phyloP scores from a whole-genome alignment of 2,113 vertebrate species.

The Oenanthe oenanthe region DNA sequence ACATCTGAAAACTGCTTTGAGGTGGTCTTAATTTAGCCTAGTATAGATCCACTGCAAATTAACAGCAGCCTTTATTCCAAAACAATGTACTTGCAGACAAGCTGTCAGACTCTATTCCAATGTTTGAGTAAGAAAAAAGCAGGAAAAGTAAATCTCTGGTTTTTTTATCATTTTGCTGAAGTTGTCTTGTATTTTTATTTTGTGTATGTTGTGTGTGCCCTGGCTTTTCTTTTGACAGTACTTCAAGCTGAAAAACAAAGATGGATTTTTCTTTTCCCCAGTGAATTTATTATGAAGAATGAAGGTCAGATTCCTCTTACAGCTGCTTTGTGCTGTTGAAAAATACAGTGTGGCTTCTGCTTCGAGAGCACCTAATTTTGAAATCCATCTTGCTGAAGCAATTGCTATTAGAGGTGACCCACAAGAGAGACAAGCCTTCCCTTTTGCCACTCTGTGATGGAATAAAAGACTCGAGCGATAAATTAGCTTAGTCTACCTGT shows the following conservation, averaged over 20 bases:
- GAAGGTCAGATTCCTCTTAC: constrained; percentile 34
- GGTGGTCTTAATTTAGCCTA: not conserved
- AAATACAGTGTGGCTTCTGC: not conserved
- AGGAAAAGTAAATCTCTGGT: not conserved
- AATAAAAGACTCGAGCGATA: not conserved
- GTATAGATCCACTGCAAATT: not conserved
- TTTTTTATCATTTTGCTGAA: not conserved
- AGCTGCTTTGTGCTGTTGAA: constrained; percentile 14
- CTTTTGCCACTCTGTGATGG: not conserved
- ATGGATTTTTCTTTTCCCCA: not conserved
- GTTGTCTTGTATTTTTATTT: not conserved
- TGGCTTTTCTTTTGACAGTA: constrained; percentile 13
- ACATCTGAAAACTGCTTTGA: not conserved
- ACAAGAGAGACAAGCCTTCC: not conserved
- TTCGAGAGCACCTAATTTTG: constrained; percentile 4
- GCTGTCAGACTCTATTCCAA: not conserved
- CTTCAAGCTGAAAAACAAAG: constrained; percentile 37
- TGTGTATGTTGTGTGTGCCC: not conserved
- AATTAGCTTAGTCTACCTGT: constrained; percentile 6
- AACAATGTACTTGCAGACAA: not conserved
- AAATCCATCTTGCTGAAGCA: constrained; percentile 45
- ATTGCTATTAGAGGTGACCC: constrained; percentile 34
- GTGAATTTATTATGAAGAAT: constrained; percentile 17
- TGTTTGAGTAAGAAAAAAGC: not conserved
- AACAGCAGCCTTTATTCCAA: not conserved